Percentiles rank a stretch among this genome's conserved stretches.
phyloP scores from a whole-genome alignment of 2,113 vertebrate species.

The Aplodontia rufa region DNA sequence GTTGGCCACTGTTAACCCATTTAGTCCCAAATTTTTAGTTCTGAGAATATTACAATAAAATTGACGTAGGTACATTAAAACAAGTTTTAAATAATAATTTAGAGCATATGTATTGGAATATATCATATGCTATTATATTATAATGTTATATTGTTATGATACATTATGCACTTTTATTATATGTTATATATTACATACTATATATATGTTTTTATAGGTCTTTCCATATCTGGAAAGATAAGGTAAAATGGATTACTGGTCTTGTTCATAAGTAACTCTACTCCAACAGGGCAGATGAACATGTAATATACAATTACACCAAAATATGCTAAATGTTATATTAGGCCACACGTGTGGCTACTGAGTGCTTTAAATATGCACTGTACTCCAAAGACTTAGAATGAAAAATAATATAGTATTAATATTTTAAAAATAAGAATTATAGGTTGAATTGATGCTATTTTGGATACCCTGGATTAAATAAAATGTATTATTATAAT shows the following conservation, averaged over 20 bases:
- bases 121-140: too few relatives aligned
- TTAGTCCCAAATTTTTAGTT: too few relatives aligned
- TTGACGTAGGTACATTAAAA: too few relatives aligned
- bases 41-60: too few relatives aligned
- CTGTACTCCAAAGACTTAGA: background rate
- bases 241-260: too few relatives aligned
- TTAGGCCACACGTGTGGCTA: background rate
- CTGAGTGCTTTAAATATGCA: background rate
- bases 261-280: background rate
- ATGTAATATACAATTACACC: background rate
- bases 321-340: background rate
- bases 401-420: background rate
- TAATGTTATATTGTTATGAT: too few relatives aligned
- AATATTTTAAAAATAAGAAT: background rate
- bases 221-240: too few relatives aligned
- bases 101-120: too few relatives aligned
- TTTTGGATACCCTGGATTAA: background rate
- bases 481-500: background rate
- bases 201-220: too few relatives aligned
- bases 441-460: background rate
- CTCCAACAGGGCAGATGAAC: background rate
- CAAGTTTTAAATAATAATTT: too few relatives aligned
- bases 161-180: too few relatives aligned
- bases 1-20: background rate
- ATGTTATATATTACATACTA: too few relatives aligned